A percentile compares a stretch with the other conserved stretches of the same genome.
Evolutionary conservation across 2,113 vertebrate genomes (phyloP).

Genomic region (Gallinago jamesoni): DNA sequence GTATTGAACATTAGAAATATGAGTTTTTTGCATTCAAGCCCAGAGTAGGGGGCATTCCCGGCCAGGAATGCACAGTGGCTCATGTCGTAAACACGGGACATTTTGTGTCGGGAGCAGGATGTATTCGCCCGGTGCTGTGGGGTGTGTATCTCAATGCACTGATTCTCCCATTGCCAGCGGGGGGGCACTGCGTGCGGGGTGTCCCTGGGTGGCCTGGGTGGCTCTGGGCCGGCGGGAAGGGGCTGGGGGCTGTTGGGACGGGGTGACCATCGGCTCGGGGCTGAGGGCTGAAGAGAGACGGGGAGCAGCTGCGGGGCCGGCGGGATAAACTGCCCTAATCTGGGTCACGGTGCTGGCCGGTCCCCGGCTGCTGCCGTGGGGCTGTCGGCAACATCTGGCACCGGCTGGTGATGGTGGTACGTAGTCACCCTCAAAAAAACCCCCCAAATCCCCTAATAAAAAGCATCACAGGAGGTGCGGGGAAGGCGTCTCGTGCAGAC

Average conservation of each 20-base stretch:
- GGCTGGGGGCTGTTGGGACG: rapidly evolving
- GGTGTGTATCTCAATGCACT: rapidly evolving
- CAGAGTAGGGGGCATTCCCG: background rate
- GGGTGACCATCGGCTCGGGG: rapidly evolving
- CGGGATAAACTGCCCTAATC: background rate
- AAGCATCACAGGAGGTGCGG: rapidly evolving
- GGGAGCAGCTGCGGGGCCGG: rapidly evolving
- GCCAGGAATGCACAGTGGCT: background rate
- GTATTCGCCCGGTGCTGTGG: rapidly evolving
- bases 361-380: background rate
- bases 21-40: rapidly evolving
- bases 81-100: rapidly evolving
- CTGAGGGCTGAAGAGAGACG: rapidly evolving
- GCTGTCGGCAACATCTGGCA: background rate
- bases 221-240: rapidly evolving
- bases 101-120: background rate
- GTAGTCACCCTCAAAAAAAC: background rate
- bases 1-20: background rate
- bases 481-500: background rate
- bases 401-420: rapidly evolving
- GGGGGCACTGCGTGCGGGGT: rapidly evolving
- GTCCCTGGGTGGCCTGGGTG: background rate
- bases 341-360: background rate
- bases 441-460: background rate
- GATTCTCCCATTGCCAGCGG: background rate